Evolutionary conservation across 2,888 invertebrate genomes (phyloP), one percentile per base, ranked within the genome.

Genomic region (Plagodis dolabraria): DNA sequence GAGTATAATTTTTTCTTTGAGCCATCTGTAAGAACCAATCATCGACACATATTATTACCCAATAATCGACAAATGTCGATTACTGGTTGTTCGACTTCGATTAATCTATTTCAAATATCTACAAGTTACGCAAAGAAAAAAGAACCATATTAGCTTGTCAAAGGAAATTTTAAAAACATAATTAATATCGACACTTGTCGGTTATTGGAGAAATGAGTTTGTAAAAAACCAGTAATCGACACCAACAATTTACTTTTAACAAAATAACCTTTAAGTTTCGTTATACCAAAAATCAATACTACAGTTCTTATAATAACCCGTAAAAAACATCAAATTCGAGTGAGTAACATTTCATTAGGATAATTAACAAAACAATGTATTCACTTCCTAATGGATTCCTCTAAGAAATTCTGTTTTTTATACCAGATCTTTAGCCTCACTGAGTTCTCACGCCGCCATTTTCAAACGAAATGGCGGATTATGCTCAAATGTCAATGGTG

Each of bases 1-100:
- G 49, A 5, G 54, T 50, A 49, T 67, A 63, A 12, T 64, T 47
- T 56, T 63, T 64, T 63, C 43, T 64, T 11, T 64, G 62, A 10
- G 62, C 56, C 64, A 65, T 63, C 59, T 66, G 40, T 42, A 33
- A 40, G 33, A 42, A 40, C 40, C 40, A 50, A 33, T 33, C 6
- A 50, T 40, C 8, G 22, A 22, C 22, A 22, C 22, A 22, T 22
- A 22, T 22, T 22, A 22, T 22, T 42, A 34, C 35, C n/a, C 47
- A 47, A 47, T 47, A 33, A 34, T 47, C 47, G 47, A 47, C 47
- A 34, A 34, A n/a, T 47, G 47, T 47, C 35, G n/a, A 34, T 47
- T n/a, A 47, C 50, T 42, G 42, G 42, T 50, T 42, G 35, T n/a
- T 50, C 33, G 22, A n/a, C n/a, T 34, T n/a, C 8, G 33, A 46